Evolutionary conservation across 2,888 invertebrate species (phyloP), one percentile per base, ranked within the genome.

Genomic region (Neoascia interrupta): DNA sequence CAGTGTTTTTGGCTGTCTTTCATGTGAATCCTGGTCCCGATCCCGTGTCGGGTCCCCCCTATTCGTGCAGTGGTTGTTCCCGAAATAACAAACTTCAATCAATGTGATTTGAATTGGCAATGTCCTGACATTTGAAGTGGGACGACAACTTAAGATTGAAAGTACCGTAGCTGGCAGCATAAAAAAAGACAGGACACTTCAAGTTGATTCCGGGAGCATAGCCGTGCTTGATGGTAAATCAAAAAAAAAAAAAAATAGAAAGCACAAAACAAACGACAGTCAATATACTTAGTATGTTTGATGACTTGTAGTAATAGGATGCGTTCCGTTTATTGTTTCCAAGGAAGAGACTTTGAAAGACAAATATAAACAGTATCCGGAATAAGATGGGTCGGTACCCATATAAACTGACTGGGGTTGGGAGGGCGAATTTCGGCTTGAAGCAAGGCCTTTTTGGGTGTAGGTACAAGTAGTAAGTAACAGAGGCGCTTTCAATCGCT

Each of bases 71-170:
- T 6, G 6, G 13, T n/a, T 8, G 13, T 19, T 5, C 18, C 31
- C 31, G 15, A 28, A 75, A 75, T 51, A 61, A 61, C 54, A 69
- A 63, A 75, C 63, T 75, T 69, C 75, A 69, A 75, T 75, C 75
- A 75, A 69, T 75, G 75, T 75, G 75, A 75, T 75, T 75, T 75
- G 75, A 75, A 69, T 75, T 75, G 75, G 51, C 75, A 75, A 75
- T 75, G 75, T 75, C 69, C 69, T 75, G 69, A 58, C 54, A 69
- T 43, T 26, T 51, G 16, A 53, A 75, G 61, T 63, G 23, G 69
- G 56, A 41, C 21, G 56, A 63, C 49, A 75, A 41, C 54, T 68
- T 58, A 8, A 69, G 36, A 51, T 58, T 69, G 31, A 19, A 56
- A 34, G 34, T 51, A 41, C 2, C n/a, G 26, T 6, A 13, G 3